Base-by-base conservation (phyloP, 2,113 vertebrate species). In the Varanus salvator region DNA sequence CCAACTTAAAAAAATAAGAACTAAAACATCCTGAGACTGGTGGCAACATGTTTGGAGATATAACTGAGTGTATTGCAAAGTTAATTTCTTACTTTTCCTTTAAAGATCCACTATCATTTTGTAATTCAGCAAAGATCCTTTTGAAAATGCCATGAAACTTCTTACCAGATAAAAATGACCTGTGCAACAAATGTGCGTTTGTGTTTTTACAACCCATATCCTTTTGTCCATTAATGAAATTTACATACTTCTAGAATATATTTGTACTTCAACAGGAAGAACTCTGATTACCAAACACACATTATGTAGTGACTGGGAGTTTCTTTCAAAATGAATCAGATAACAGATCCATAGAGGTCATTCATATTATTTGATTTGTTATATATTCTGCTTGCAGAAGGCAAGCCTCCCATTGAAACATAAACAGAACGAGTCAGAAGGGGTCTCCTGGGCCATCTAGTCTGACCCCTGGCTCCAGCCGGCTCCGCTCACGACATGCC, bases 91-190 rank as follows among this genome's bases (percentile, higher is more conserved):
- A 14, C 15, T 75, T 48, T 14, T 44, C 48, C 19, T 69, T 52
- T 64, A 25, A n/a, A 1, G 84, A 69, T 38, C 14, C 44, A 38
- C 3, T 90, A 11, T 93, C 82, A 4, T 69, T 52, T 89, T 92
- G 82, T 90, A 92, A 93, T 89, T 75, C 90, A 44, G 17, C 90
- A 88, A 88, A 94, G 92, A 34, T 92, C 74, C 80, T 0, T 48
- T 75, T 87, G 91, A 91, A 89, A 77, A 93, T 94, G 68, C 89
- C 80, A 77, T 60, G 27, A 82, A 38, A 86, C 48, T 83, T 66
- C 38, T 86, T 69, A 74, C 23, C 6, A 54, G 23, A 60, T 81
- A 90, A 93, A 94, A 93, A 87, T 83, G 90, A 12, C 91, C 90
- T 52, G 12, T 89, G 2, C 86, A 91, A 15, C 23, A 87, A 92